A percentile compares a stretch with the other conserved stretches of the same genome.
These are phyloP conservation scores for Mergus octosetaceus DNA, from an alignment of 2,797 vertebrate species.

Conservation along the genomic window DNA sequence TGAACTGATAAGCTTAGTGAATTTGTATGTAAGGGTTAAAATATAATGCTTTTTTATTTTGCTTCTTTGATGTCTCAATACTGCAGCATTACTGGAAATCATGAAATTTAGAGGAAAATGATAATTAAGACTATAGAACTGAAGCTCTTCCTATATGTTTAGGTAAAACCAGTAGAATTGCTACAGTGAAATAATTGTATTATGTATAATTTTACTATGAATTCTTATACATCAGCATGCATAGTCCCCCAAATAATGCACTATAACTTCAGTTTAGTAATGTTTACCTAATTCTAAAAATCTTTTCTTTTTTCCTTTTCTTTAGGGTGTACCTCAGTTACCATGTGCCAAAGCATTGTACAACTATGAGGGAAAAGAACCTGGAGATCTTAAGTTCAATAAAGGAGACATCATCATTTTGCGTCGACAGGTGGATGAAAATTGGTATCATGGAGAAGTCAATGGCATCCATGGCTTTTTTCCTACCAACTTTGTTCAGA, in stretches of 20 bases:
- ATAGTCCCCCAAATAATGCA: not conserved
- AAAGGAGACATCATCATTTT: constrained; percentile 98
- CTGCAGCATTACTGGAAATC: not conserved
- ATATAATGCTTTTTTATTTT: not conserved
- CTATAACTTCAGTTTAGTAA: not conserved
- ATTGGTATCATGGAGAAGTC: constrained; percentile 98
- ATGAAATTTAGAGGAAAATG: not conserved
- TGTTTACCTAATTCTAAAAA: not conserved
- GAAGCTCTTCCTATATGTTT: not conserved
- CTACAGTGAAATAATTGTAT: not conserved
- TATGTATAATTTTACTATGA: not conserved
- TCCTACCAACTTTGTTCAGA: constrained; percentile 98
- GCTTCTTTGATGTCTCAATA: not conserved
- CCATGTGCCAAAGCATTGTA: constrained; percentile 98
- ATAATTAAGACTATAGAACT: not conserved
- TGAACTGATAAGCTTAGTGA: not conserved
- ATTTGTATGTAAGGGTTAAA: not conserved
- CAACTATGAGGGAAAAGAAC: constrained; percentile 98
- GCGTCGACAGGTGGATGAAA: constrained; percentile 97
- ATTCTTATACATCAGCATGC: not conserved
- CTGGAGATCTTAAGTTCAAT: constrained; percentile 96
- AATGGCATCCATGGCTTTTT: constrained; percentile 96
- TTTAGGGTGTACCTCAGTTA: constrained; percentile 92
- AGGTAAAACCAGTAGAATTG: not conserved
- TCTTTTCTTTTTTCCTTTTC: not conserved